phyloP scores from a whole-genome alignment of 2,797 vertebrate species.

The Pseudochirops cupreus region DNA sequence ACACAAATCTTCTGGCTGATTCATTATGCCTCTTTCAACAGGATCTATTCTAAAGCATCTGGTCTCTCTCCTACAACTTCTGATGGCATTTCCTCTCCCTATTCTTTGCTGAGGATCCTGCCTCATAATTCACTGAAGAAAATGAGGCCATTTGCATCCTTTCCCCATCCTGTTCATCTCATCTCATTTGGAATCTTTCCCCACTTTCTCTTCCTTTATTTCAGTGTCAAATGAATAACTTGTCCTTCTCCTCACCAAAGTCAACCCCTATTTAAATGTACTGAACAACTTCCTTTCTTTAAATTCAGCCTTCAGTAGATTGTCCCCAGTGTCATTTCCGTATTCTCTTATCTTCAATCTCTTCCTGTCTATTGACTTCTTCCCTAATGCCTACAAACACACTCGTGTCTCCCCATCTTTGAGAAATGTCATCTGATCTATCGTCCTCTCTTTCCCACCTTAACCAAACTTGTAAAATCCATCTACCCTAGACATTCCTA shows the following conservation, averaged over 20 bases:
- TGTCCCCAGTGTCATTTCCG: background rate
- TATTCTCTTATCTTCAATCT: background rate
- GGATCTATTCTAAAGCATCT: background rate
- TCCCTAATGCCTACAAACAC: background rate
- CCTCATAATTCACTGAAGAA: background rate
- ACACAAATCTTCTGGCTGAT: background rate
- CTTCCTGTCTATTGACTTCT: background rate
- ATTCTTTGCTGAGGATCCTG: background rate
- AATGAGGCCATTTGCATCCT: background rate
- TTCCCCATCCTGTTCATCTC: background rate
- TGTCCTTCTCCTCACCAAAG: background rate
- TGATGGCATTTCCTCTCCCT: background rate
- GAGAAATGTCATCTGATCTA: background rate
- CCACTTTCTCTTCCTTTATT: background rate
- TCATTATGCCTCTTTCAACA: background rate
- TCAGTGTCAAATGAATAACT: background rate
- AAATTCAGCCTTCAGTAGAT: background rate
- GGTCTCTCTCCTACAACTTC: background rate
- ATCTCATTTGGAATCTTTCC: background rate
- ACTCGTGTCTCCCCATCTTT: background rate
- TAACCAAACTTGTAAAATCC: background rate
- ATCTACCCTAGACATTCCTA: background rate
- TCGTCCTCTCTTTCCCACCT: background rate
- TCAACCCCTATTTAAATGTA: background rate
- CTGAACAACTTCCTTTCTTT: background rate